Conservation (phyloP, 2,888 invertebrate species). For the Platerodrilus igneus region DNA sequence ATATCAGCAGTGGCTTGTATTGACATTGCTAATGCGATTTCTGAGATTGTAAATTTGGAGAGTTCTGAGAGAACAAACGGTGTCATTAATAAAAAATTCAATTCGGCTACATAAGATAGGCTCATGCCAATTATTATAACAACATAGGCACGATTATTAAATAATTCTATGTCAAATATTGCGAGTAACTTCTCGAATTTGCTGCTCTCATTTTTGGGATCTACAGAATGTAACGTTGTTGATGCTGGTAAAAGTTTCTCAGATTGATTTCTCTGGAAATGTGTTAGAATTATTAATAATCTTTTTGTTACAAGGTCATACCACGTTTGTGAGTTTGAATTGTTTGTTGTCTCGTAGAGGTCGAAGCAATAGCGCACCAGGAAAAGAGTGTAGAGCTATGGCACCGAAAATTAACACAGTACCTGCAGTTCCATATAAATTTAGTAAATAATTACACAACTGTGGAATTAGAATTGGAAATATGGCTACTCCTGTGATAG, state of each 20-base stretch:
- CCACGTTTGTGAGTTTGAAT: no score
- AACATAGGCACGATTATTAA: constrained; percentile 39
- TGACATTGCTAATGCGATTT: constrained; percentile 44
- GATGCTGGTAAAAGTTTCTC: constrained; percentile 23
- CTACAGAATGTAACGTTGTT: constrained; percentile 41
- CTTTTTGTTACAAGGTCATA: background rate
- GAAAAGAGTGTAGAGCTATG: constrained; percentile 48
- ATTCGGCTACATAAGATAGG: constrained; percentile 49
- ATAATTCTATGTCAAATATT: constrained; percentile 40
- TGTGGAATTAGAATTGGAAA: constrained; percentile 51
- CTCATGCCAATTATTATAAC: constrained; percentile 44
- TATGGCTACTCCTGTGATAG: constrained; percentile 49
- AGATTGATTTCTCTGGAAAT: constrained; percentile 21
- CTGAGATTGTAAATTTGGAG: constrained; percentile 37
- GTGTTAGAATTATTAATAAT: constrained; percentile 7
- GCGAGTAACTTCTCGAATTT: constrained; percentile 36
- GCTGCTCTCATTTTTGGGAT: no score
- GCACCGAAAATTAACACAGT: constrained; percentile 51
- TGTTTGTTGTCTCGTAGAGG: constrained; percentile 34
- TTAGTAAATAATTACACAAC: constrained; percentile 45
- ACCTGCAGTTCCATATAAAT: constrained; percentile 43
- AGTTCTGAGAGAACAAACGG: constrained; percentile 48
- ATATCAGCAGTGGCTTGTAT: constrained; percentile 46
- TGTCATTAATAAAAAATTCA: constrained; percentile 49
- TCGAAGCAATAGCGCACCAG: constrained; percentile 49